Conservation (phyloP, 1,140 invertebrate genomes). For the Euschistus heros region DNA sequence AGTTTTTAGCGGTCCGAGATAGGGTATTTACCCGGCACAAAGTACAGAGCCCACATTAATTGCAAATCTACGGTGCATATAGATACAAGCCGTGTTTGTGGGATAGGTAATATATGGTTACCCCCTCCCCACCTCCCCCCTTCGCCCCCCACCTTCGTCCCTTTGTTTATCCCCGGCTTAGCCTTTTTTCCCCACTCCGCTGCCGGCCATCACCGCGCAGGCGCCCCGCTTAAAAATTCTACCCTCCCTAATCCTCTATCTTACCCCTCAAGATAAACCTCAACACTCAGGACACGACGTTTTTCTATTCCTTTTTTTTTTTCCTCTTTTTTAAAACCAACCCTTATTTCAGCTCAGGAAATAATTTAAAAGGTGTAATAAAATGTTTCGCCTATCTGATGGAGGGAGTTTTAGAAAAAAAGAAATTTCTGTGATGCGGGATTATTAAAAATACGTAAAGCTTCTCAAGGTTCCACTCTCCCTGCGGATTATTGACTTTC, state of each 20-base stretch:
- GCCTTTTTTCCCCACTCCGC: not conserved
- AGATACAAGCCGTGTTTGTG: too few relatives aligned
- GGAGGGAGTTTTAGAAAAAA: not conserved
- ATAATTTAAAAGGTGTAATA: conserved; percentile 7
- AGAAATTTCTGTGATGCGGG: too few relatives aligned
- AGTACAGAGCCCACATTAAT: too few relatives aligned
- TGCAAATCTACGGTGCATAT: too few relatives aligned
- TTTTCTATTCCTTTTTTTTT: not conserved
- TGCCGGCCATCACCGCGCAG: not conserved
- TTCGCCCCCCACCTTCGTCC: not conserved
- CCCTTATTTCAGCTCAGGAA: not conserved
- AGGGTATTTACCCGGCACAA: too few relatives aligned
- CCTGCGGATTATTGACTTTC: too few relatives aligned
- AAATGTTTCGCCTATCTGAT: not conserved
- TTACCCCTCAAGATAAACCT: conserved; percentile 6
- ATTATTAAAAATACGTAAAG: too few relatives aligned
- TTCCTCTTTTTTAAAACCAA: not conserved
- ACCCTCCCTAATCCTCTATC: conserved; percentile 4
- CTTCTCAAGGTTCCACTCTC: too few relatives aligned
- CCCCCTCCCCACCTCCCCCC: not conserved
- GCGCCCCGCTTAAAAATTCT: conserved; percentile 1
- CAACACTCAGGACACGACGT: not conserved
- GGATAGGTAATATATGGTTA: too few relatives aligned
- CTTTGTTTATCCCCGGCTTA: not conserved
- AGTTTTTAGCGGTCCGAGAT: too few relatives aligned